Base-by-base conservation (phyloP, 1,140 invertebrate genomes). In the Daktulosphaira vitifoliae region DNA sequence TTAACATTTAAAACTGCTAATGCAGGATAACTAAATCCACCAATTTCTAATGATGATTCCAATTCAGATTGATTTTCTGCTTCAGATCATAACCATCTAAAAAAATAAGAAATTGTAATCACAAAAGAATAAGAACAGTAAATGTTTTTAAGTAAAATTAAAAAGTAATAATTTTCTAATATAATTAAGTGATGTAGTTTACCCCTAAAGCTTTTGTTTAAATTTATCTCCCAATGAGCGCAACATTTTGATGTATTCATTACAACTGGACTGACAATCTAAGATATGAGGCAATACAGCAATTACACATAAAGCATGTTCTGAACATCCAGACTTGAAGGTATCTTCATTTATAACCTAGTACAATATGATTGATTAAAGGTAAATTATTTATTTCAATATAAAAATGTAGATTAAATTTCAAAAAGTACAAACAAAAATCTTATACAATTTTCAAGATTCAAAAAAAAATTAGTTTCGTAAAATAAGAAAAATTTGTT, bases 181-280 rank as follows among this genome's bases (percentile, higher is more conserved):
- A 44, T 66, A 56, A 62, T 16, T 15, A 22, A 2, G n/a, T n/a
- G n/a, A n/a, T n/a, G n/a, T n/a, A 53, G 26, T 8, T 49, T 79
- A 92, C 83, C 94, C 94, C 96, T 96, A 99, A 76, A 86, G 83
- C 72, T 96, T 95, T 76, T 89, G 86, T 78, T 98, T 98, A 76
- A 87, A 98, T 75, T 94, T 94, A 42, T 96, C 92, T 16, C 85
- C 92, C 42, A 96, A 78, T 3, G 80, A 76, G 18, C 79, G 83
- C 0, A 99, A 76, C 4, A 83, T 84, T 9, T 82, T 74, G 11
- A 99, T 76, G 76, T 96, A 98, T 4, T 81, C 78, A 75, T 97
- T 96, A 74, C 97, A 99, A 20, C 89, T 81, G 0, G 94, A 82
- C 74, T 98, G 91, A 75, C 97, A 99, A 76, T 99, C 96, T 6